phyloP scores from a whole-genome alignment of 1,140 invertebrate species.

The Druon quercuslanigerum region DNA sequence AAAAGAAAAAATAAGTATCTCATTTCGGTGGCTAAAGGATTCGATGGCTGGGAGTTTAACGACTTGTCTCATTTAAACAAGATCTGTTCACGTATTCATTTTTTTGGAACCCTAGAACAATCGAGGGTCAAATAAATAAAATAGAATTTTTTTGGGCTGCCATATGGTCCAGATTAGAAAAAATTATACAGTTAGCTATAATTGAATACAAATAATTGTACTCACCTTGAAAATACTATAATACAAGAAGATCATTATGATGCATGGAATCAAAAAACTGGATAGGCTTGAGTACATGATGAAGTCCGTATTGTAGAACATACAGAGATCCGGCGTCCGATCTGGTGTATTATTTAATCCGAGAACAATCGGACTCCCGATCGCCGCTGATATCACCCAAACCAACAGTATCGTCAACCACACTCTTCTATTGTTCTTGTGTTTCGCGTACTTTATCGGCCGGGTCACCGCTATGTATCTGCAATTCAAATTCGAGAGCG shows the following conservation, averaged over 20 bases:
- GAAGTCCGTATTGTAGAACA: slow-evolving; percentile 99
- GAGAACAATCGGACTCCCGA: slow-evolving; percentile 97
- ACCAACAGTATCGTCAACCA: slow-evolving; percentile 97
- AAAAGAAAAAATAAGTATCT: too few relatives aligned
- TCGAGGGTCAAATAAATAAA: too few relatives aligned
- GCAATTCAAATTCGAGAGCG: slow-evolving; percentile 62
- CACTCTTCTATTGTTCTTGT: slow-evolving; percentile 96
- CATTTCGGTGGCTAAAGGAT: too few relatives aligned
- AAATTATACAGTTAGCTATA: not conserved
- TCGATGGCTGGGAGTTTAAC: too few relatives aligned
- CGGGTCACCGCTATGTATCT: slow-evolving; percentile 99
- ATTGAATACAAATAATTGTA: slow-evolving; percentile 13
- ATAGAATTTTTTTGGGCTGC: too few relatives aligned
- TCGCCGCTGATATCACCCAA: slow-evolving; percentile 96
- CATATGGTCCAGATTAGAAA: too few relatives aligned
- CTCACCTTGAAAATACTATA: slow-evolving; percentile 97
- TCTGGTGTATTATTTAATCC: slow-evolving; percentile 94
- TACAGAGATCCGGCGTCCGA: slow-evolving; percentile 86
- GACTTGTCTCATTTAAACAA: too few relatives aligned
- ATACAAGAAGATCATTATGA: slow-evolving; percentile 99
- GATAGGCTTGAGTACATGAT: slow-evolving; percentile 98
- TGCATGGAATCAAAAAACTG: slow-evolving; percentile 99
- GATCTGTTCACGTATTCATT: too few relatives aligned
- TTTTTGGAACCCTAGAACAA: too few relatives aligned
- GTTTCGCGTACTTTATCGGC: slow-evolving; percentile 99